Conservation (phyloP, 2,888 invertebrate genomes). For the Hirtodrosophila cameraria region DNA sequence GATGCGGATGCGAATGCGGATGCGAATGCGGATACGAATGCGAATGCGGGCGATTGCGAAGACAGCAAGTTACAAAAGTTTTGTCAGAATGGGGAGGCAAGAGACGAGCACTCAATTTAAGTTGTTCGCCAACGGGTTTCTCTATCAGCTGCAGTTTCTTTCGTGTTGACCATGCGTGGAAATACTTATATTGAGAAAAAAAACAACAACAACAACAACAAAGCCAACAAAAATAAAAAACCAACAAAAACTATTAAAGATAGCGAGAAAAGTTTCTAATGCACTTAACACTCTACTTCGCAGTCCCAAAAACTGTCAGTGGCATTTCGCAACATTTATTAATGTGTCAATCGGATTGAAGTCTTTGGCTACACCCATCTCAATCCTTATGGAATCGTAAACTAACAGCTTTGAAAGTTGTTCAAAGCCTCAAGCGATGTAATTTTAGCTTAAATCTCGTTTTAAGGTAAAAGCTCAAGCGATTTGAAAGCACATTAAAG, state of each 20-base stretch:
- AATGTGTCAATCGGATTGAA: slow-evolving; percentile 73
- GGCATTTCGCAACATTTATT: slow-evolving; percentile 72
- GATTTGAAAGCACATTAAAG: not conserved
- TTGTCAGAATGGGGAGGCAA: slow-evolving; percentile 20
- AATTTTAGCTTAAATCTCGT: not conserved
- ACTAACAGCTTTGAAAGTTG: slow-evolving; percentile 5
- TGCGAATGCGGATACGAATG: slow-evolving; percentile 3
- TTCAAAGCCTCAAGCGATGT: not conserved
- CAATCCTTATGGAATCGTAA: slow-evolving; percentile 17
- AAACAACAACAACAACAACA: too few species aligned
- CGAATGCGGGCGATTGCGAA: slow-evolving; percentile 28
- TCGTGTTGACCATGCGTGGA: slow-evolving; percentile 73
- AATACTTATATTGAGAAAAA: too few species aligned
- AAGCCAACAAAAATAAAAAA: slow-evolving; percentile 24
- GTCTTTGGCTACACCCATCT: slow-evolving; percentile 3
- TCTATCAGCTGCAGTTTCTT: slow-evolving; percentile 20
- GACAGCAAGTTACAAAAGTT: slow-evolving; percentile 66
- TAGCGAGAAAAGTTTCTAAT: slow-evolving; percentile 64
- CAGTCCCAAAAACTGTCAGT: slow-evolving; percentile 60
- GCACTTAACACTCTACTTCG: slow-evolving; percentile 72
- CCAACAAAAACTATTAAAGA: slow-evolving; percentile 28
- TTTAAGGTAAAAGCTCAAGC: not conserved
- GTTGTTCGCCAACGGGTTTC: slow-evolving; percentile 57
- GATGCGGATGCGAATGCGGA: slow-evolving; percentile 29
- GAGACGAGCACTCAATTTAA: slow-evolving; percentile 69